These are phyloP conservation scores for Stomatorhinus ivindoensis DNA, from an alignment of 2,113 vertebrate species.

Conservation along the genomic window DNA sequence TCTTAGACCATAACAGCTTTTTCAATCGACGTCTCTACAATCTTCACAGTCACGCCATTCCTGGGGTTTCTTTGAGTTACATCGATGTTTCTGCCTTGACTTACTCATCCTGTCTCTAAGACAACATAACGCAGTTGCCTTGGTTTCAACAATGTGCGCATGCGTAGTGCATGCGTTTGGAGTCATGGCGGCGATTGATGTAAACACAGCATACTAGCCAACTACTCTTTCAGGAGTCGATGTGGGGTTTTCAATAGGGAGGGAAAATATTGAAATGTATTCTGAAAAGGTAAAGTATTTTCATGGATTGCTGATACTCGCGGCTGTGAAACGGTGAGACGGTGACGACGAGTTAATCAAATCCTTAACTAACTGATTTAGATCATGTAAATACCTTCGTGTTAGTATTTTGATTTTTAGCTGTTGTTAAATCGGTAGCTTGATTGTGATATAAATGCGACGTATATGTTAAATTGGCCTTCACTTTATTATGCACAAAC, in stretches of 20 bases:
- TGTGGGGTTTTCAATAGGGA: background rate
- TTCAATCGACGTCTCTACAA: slow-evolving; percentile 2
- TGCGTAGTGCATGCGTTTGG: slow-evolving; percentile 28
- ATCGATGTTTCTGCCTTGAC: slow-evolving; percentile 31
- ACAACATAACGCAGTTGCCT: slow-evolving; percentile 44
- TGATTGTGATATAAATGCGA: background rate
- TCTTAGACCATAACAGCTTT: background rate
- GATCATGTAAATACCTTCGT: background rate
- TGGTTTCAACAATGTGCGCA: slow-evolving; percentile 45
- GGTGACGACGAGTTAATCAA: background rate
- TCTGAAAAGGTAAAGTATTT: slow-evolving; percentile 49
- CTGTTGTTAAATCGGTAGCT: background rate
- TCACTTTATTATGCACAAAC: background rate
- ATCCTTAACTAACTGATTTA: background rate
- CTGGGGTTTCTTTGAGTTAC: slow-evolving; percentile 28
- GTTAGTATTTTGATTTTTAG: background rate
- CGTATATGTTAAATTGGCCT: background rate
- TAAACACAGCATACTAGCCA: slow-evolving; percentile 28
- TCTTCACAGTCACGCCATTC: background rate
- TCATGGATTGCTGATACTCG: background rate
- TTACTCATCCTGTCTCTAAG: slow-evolving; percentile 50
- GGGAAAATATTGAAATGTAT: slow-evolving; percentile 40
- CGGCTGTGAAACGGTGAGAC: background rate
- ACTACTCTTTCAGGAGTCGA: background rate
- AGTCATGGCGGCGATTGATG: slow-evolving; percentile 45